Evolutionary conservation across 2,888 invertebrate genomes (phyloP).

Genomic region (Hipparchia semele): DNA sequence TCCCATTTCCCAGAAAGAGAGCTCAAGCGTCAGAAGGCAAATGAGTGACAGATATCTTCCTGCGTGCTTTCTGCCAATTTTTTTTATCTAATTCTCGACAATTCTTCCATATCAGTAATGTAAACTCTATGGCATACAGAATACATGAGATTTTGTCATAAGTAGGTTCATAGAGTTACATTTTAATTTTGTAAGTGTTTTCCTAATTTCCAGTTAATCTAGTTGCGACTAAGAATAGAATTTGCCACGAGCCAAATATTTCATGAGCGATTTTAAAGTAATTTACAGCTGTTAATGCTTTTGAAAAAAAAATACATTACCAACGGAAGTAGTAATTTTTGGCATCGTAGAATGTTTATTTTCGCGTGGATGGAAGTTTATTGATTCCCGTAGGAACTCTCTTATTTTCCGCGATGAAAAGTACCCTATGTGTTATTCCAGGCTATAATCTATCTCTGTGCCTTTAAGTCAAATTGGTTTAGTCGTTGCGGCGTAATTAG

Average conservation of each 20-base stretch:
- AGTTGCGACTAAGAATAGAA: slow-evolving; percentile 57
- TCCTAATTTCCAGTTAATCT: slow-evolving; percentile 60
- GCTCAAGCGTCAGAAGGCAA: slow-evolving; percentile 54
- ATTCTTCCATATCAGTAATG: slow-evolving; percentile 30
- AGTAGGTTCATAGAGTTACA: slow-evolving; percentile 15
- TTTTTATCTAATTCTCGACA: slow-evolving; percentile 37
- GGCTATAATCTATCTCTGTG: too few species aligned
- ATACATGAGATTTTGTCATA: slow-evolving; percentile 29
- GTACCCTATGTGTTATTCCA: too few species aligned
- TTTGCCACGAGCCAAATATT: slow-evolving; percentile 55
- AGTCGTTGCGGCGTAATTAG: too few species aligned
- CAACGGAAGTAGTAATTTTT: not conserved
- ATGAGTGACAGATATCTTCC: slow-evolving; percentile 74
- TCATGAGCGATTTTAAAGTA: slow-evolving; percentile 54
- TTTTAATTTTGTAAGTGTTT: slow-evolving; percentile 38
- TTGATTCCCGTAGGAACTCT: too few species aligned
- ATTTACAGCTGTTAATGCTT: slow-evolving; percentile 6
- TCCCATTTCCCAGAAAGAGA: slow-evolving; percentile 65
- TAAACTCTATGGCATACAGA: slow-evolving; percentile 43
- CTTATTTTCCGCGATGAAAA: too few species aligned
- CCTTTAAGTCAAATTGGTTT: too few species aligned
- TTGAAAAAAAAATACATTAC: slow-evolving; percentile 1
- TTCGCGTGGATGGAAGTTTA: too few species aligned
- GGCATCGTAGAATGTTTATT: not conserved
- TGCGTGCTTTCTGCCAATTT: slow-evolving; percentile 49